Percentiles rank a stretch among this genome's conserved stretches.
phyloP scores from a whole-genome alignment of 2,797 vertebrate genomes.

The Lophius americanus region DNA sequence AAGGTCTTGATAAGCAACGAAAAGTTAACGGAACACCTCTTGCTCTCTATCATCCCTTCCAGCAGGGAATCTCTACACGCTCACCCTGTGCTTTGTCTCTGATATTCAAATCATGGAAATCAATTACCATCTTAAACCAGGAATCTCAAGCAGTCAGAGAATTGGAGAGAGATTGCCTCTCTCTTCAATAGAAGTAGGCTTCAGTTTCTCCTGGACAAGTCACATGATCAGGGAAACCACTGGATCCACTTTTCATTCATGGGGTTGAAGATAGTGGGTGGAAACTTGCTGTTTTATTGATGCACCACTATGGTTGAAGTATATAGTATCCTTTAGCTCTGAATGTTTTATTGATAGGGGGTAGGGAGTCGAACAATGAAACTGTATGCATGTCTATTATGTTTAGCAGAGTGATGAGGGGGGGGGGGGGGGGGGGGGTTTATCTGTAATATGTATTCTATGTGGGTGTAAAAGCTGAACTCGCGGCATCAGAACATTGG shows the following conservation, averaged over 20 bases:
- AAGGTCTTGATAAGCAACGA: constrained; percentile 29
- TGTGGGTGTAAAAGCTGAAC: constrained; percentile 71
- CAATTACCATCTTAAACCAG: constrained; percentile 61
- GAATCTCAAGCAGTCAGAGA: constrained; percentile 52
- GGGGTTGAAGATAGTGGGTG: constrained; percentile 44
- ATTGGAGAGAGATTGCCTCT: constrained; percentile 23
- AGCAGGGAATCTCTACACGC: constrained; percentile 49
- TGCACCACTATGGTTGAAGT: constrained; percentile 69
- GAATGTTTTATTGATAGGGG: constrained; percentile 68
- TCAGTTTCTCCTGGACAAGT: constrained; percentile 45
- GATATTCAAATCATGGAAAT: constrained; percentile 59
- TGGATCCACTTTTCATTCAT: constrained; percentile 64
- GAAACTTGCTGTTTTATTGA: constrained; percentile 49
- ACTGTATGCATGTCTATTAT: constrained; percentile 82
- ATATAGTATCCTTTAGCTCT: constrained; percentile 74
- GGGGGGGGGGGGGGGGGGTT: constrained; percentile 45
- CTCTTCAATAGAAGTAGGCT: constrained; percentile 37
- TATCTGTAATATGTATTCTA: constrained; percentile 75
- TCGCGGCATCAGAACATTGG: constrained; percentile 70
- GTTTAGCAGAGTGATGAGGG: constrained; percentile 71
- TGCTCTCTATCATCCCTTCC: constrained; percentile 39
- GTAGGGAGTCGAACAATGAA: constrained; percentile 54
- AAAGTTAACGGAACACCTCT: constrained; percentile 35
- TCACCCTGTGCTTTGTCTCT: constrained; percentile 61
- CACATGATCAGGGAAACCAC: constrained; percentile 70